A percentile compares a stretch with the other conserved stretches of the same genome.
phyloP scores from a whole-genome alignment of 1,140 invertebrate genomes.

The Catajapyx aquilonaris region DNA sequence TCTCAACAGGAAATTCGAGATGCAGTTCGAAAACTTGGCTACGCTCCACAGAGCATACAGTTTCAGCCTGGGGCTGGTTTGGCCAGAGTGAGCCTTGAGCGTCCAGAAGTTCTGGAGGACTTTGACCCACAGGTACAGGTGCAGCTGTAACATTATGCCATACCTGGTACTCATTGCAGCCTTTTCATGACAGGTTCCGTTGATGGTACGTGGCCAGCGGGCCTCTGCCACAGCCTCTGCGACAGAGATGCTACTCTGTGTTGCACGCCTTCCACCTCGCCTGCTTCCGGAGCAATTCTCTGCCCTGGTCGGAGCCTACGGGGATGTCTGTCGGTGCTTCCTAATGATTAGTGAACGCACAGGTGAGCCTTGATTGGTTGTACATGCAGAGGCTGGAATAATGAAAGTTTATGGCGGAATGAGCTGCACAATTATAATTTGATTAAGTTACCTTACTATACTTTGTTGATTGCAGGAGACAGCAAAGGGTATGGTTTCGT shows the following conservation, averaged over 20 bases:
- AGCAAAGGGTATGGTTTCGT: slow-evolving; percentile 38
- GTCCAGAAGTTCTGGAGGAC: slow-evolving; percentile 21
- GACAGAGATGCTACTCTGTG: slow-evolving; percentile 30
- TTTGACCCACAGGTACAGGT: slow-evolving; percentile 14
- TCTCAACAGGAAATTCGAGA: slow-evolving; percentile 19
- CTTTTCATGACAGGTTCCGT: not conserved
- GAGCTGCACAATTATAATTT: not conserved
- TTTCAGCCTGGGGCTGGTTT: slow-evolving; percentile 17
- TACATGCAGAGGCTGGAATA: not conserved
- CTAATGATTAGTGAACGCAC: slow-evolving; percentile 30
- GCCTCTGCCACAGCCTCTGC: slow-evolving; percentile 23
- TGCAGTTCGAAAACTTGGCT: slow-evolving; percentile 15
- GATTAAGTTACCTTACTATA: not conserved
- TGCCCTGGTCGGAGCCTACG: slow-evolving; percentile 23
- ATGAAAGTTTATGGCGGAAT: not conserved
- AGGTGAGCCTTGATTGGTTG: slow-evolving; percentile 16
- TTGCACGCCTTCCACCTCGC: slow-evolving; percentile 26
- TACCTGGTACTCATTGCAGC: not conserved
- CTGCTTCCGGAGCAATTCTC: slow-evolving; percentile 27
- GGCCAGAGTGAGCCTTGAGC: slow-evolving; percentile 18
- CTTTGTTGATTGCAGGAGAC: slow-evolving; percentile 19
- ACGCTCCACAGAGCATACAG: slow-evolving; percentile 18
- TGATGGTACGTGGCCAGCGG: slow-evolving; percentile 19
- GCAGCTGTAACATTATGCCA: slow-evolving; percentile 7
- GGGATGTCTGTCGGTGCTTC: slow-evolving; percentile 26